Conservation (phyloP, 2,113 vertebrate species). For the Lipophrys pholis region DNA sequence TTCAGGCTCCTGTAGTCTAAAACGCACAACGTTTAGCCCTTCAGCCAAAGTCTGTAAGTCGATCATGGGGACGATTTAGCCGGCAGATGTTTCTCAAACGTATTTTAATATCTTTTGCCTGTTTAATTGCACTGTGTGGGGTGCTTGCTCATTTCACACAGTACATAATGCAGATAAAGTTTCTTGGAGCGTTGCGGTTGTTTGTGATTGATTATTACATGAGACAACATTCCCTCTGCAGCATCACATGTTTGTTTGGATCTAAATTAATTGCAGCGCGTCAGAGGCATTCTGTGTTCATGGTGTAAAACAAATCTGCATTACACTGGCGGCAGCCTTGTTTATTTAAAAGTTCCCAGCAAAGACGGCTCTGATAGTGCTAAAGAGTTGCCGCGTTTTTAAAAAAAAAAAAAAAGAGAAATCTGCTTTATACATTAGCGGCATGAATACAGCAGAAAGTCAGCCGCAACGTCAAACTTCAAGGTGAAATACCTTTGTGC, state of each 20-base stretch:
- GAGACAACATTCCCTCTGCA: slow-evolving; percentile 5
- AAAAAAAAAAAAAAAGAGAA: background rate
- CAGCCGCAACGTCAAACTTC: slow-evolving; percentile 4
- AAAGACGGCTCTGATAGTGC: background rate
- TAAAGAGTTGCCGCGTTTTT: background rate
- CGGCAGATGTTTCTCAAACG: background rate
- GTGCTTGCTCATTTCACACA: background rate
- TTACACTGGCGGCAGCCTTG: slow-evolving; percentile 1
- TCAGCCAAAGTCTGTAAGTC: background rate
- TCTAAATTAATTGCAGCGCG: slow-evolving; percentile 30
- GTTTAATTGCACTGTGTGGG: slow-evolving; percentile 8
- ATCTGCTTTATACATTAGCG: background rate
- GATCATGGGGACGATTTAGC: background rate
- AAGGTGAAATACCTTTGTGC: slow-evolving; percentile 23
- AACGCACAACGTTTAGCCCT: background rate
- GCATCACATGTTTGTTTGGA: slow-evolving; percentile 11
- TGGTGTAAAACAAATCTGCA: background rate
- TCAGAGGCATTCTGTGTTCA: slow-evolving; percentile 22
- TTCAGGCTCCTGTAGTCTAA: background rate
- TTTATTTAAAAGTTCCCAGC: slow-evolving; percentile 30
- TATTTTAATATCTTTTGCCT: background rate
- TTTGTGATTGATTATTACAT: slow-evolving; percentile 46
- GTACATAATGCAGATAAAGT: slow-evolving; percentile 14
- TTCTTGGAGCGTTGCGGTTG: slow-evolving; percentile 4
- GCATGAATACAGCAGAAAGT: background rate